Conservation (phyloP, 2,797 vertebrate species). For the Cynodonichthys magdalenae region DNA sequence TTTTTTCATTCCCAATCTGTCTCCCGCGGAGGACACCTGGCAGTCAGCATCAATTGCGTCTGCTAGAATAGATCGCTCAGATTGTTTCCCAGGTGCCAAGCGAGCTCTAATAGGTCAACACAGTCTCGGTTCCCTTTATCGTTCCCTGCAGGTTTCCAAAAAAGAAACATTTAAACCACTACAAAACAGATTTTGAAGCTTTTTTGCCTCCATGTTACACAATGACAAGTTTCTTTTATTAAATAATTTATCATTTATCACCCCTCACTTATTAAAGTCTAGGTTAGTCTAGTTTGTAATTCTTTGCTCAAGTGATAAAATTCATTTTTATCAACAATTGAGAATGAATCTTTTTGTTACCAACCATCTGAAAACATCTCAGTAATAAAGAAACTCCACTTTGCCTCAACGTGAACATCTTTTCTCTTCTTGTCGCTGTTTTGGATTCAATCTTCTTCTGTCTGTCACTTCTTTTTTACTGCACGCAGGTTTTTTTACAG, state of each 20-base stretch:
- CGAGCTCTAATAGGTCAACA: conserved; percentile 21
- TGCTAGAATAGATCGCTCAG: conserved; percentile 46
- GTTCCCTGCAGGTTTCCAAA: background rate
- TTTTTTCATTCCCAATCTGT: conserved; percentile 69
- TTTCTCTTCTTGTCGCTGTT: background rate
- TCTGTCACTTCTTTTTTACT: background rate
- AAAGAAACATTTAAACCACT: background rate
- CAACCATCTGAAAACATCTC: background rate
- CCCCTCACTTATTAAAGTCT: background rate
- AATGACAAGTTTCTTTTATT: background rate
- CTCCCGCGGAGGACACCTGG: conserved; percentile 77
- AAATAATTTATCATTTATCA: background rate
- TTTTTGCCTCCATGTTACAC: background rate
- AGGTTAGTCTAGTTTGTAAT: background rate
- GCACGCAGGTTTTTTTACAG: too few species aligned
- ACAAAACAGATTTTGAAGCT: conserved; percentile 1
- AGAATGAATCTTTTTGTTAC: conserved; percentile 9
- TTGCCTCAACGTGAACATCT: conserved; percentile 10
- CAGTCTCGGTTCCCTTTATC: conserved; percentile 5
- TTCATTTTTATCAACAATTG: background rate
- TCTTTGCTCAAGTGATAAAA: background rate
- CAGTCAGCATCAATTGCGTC: conserved; percentile 57
- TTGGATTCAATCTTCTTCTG: too few species aligned
- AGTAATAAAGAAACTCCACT: background rate
- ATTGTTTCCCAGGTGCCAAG: conserved; percentile 51